Base-by-base conservation (phyloP, 2,113 vertebrate species). In the Scomber colias region DNA sequence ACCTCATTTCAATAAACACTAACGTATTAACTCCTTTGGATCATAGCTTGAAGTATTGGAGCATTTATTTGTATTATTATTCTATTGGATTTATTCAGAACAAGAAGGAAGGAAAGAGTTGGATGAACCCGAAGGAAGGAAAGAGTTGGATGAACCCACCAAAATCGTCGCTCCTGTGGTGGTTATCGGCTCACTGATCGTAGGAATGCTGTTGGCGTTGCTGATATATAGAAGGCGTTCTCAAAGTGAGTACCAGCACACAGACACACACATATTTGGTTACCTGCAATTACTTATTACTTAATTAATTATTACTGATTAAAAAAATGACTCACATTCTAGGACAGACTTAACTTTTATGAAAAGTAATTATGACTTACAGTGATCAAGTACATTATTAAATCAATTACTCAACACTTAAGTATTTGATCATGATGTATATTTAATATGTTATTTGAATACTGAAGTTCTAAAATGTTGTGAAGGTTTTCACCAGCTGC, bases 151-250 rank as follows among this genome's bases (percentile, higher is more conserved):
- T 2, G 0, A 0, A 1, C 0, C 13, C 3, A n/a, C 82, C 0
- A 78, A 74, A 15, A 0, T 86, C 0, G 40, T 79, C 0, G 92
- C 93, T 51, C 84, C 89, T 13, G 2, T 89, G 2, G 70, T 95
- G 64, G 90, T 95, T 0, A 90, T 94, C 0, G 94, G 94, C 0
- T 92, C 92, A 0, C 80, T 95, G 65, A 82, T 90, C 16, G 0
- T 74, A 0, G 94, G 94, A 0, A 30, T 95, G 73, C 82, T 95
- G 63, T 0, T 89, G 0, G 1, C n/a, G n/a, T n/a, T 92, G 19
- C 0, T 83, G 11, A 0, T 87, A 0, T 24, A 0, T 0, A 53
- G 0, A 19, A 69, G 27, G 3, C 59, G 66, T n/a, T 45, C 0
- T 15, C 35, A 1, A 13, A 0, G 94, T 95, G 6, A 94, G 94